Conservation (phyloP, 2,113 vertebrate species). For the Cephalopholis sonnerati region DNA sequence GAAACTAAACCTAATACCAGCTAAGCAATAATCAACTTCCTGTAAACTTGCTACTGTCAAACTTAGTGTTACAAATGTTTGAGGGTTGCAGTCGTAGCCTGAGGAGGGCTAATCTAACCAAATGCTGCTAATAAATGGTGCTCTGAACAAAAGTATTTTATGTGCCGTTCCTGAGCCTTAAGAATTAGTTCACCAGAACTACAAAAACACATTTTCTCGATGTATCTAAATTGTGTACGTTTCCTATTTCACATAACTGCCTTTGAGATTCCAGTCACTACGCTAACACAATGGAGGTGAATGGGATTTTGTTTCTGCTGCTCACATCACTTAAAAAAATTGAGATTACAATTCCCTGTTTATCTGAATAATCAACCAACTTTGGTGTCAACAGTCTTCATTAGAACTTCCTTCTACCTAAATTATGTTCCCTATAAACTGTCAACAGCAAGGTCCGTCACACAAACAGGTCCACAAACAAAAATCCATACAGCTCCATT, state of each 20-base stretch:
- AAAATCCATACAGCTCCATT: background rate
- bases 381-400: background rate
- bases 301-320: background rate
- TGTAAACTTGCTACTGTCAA: slow-evolving; percentile 62
- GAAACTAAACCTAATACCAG: slow-evolving; percentile 74
- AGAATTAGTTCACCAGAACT: slow-evolving; percentile 9
- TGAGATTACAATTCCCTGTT: background rate
- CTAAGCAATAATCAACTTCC: slow-evolving; percentile 77
- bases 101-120: slow-evolving; percentile 28
- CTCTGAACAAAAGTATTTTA: slow-evolving; percentile 38
- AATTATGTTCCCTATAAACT: background rate
- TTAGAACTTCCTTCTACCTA: background rate
- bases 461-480: background rate
- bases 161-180: background rate
- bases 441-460: background rate
- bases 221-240: background rate
- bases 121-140: slow-evolving; percentile 47
- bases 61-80: slow-evolving; percentile 53
- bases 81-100: slow-evolving; percentile 41
- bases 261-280: background rate
- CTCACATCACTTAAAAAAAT: background rate
- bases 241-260: slow-evolving; percentile 5
- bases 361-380: background rate
- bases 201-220: slow-evolving; percentile 21
- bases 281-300: background rate